These are phyloP conservation scores for Meta bourneti DNA, from an alignment of 2,888 invertebrate genomes.

Conservation along the genomic window DNA sequence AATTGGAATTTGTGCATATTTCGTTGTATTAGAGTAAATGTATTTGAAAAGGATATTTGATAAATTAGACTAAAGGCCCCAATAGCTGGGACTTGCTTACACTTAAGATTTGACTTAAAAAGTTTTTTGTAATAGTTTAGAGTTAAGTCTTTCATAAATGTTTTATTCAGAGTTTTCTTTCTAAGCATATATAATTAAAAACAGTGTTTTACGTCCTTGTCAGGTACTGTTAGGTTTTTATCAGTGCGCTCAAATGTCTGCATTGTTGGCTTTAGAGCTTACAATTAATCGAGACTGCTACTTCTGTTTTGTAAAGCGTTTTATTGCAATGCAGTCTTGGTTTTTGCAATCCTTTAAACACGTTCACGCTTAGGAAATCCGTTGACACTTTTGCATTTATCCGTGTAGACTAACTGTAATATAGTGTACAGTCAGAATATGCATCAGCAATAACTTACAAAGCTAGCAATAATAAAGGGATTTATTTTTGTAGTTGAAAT, in stretches of 20 bases:
- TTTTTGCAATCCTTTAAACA: not conserved
- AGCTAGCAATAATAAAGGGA: conserved; percentile 22
- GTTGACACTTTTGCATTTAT: not conserved
- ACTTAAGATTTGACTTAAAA: too few species aligned
- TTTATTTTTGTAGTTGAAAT: conserved; percentile 29
- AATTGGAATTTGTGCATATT: too few species aligned
- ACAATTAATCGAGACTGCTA: conserved; percentile 50
- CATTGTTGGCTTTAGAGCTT: conserved; percentile 48
- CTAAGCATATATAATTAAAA: too few species aligned
- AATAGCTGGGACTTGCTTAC: too few species aligned
- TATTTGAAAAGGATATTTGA: too few species aligned
- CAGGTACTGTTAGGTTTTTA: not conserved
- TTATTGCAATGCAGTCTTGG: not conserved
- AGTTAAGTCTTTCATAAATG: too few species aligned
- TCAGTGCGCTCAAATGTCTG: not conserved
- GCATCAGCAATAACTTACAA: conserved; percentile 34
- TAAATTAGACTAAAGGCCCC: too few species aligned
- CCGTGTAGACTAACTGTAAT: conserved; percentile 29
- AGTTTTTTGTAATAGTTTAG: too few species aligned
- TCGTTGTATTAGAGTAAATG: too few species aligned
- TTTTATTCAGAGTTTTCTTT: too few species aligned
- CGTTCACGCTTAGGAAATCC: not conserved
- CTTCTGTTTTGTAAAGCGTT: not conserved
- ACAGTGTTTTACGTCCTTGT: too few species aligned
- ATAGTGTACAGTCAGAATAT: conserved; percentile 46